Conservation (phyloP, 2,888 invertebrate species). For the Chesias legatella region DNA sequence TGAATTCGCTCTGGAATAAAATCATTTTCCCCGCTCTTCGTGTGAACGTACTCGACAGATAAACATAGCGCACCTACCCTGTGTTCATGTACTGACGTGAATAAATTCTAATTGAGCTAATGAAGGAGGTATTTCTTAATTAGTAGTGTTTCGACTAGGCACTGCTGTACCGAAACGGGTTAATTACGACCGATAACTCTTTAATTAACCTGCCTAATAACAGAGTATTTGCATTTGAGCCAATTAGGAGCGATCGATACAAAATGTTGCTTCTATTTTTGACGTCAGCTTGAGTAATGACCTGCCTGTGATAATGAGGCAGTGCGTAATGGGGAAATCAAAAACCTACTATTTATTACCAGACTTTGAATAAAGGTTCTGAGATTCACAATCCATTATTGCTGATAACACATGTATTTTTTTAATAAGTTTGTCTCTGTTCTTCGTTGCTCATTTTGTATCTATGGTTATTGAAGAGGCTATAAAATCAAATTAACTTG, state of each 20-base stretch:
- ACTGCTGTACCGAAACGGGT: constrained; percentile 72
- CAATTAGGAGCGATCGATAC: constrained; percentile 66
- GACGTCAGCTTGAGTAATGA: constrained; percentile 15
- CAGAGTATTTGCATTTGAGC: constrained; percentile 73
- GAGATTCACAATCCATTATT: too few species aligned
- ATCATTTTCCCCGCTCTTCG: too few species aligned
- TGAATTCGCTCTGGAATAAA: too few species aligned
- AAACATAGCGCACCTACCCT: constrained; percentile 3
- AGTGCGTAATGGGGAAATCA: not conserved
- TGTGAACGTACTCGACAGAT: constrained; percentile 7
- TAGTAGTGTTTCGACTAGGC: constrained; percentile 71
- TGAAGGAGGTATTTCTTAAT: constrained; percentile 77
- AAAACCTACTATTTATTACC: too few species aligned
- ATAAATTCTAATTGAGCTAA: constrained; percentile 73
- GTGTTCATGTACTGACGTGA: constrained; percentile 42
- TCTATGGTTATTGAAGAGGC: too few species aligned
- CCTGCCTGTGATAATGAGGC: constrained; percentile 7
- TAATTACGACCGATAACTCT: constrained; percentile 77
- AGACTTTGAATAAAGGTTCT: too few species aligned
- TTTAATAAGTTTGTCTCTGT: too few species aligned
- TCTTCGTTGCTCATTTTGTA: too few species aligned
- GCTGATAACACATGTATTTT: too few species aligned
- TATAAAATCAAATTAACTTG: too few species aligned
- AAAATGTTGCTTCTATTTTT: constrained; percentile 42
- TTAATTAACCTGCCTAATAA: constrained; percentile 79